These are phyloP conservation scores for Amazona guildingii DNA, from an alignment of 2,113 vertebrate genomes.

Conservation along the genomic window DNA sequence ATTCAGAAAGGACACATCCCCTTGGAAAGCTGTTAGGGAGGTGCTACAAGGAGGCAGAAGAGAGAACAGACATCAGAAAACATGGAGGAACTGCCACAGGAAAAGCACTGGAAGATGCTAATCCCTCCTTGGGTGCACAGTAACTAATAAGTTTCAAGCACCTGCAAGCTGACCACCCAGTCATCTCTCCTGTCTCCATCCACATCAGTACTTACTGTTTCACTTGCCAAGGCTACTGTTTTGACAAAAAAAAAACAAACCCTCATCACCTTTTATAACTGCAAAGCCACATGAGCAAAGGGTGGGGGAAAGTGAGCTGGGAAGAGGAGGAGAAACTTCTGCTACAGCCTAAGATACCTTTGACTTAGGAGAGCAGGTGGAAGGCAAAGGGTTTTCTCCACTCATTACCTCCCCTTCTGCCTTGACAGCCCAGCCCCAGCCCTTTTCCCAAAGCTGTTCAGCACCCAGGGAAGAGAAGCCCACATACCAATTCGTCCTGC, in stretches of 20 bases:
- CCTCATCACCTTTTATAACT: neutral
- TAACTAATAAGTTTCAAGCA: neutral
- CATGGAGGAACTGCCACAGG: neutral
- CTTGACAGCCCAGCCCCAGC: neutral
- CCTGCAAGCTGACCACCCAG: neutral
- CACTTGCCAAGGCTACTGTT: neutral
- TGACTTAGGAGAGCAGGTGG: neutral
- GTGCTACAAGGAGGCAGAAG: neutral
- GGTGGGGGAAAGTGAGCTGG: neutral
- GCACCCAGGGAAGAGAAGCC: neutral
- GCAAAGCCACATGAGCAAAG: neutral
- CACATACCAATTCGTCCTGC: conserved; percentile 88
- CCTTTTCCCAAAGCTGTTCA: neutral
- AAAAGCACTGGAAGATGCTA: neutral
- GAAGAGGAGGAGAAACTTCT: neutral
- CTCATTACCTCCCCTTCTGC: neutral
- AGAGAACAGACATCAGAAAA: neutral
- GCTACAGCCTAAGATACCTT: neutral
- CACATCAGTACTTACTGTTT: neutral
- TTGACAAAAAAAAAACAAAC: neutral
- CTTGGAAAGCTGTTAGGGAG: neutral
- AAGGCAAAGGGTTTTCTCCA: neutral
- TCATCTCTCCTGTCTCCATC: neutral
- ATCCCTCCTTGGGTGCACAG: neutral
- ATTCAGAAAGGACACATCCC: neutral